These are phyloP conservation scores for Argyresthia goedartella DNA, from an alignment of 2,888 invertebrate species.

Conservation along the genomic window DNA sequence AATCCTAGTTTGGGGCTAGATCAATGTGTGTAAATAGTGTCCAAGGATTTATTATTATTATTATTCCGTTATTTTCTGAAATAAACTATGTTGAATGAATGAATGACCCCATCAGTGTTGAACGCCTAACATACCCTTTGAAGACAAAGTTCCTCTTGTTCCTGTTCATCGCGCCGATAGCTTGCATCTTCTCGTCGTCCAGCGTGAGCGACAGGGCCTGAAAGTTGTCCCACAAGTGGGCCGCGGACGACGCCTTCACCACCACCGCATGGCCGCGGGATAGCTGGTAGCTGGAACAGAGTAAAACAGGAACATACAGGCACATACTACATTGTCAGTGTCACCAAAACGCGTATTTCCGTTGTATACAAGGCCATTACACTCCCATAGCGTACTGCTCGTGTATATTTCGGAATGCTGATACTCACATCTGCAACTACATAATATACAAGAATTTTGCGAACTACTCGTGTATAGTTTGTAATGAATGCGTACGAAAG, in stretches of 20 bases:
- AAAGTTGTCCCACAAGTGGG: slow-evolving; percentile 38
- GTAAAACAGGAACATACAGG: not conserved
- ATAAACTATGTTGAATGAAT: too few species aligned
- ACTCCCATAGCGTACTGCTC: too few species aligned
- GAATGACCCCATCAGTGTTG: not conserved
- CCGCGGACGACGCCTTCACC: slow-evolving; percentile 33
- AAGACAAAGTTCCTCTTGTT: slow-evolving; percentile 40
- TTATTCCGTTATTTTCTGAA: too few species aligned
- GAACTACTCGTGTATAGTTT: too few species aligned
- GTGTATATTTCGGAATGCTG: too few species aligned
- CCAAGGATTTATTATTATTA: too few species aligned
- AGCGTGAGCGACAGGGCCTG: slow-evolving; percentile 25
- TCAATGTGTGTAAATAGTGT: too few species aligned
- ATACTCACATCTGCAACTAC: too few species aligned
- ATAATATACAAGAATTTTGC: too few species aligned
- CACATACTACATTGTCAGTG: not conserved
- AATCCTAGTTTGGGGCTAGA: too few species aligned
- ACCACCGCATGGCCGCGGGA: slow-evolving; percentile 31
- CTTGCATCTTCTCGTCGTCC: slow-evolving; percentile 24
- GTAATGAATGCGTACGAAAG: too few species aligned
- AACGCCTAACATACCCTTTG: slow-evolving; percentile 29
- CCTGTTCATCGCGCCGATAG: slow-evolving; percentile 32
- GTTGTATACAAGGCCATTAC: too few species aligned
- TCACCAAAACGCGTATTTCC: not conserved
- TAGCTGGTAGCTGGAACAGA: slow-evolving; percentile 43